phyloP scores from a whole-genome alignment of 2,797 vertebrate genomes.

The Cyclura pinguis region DNA sequence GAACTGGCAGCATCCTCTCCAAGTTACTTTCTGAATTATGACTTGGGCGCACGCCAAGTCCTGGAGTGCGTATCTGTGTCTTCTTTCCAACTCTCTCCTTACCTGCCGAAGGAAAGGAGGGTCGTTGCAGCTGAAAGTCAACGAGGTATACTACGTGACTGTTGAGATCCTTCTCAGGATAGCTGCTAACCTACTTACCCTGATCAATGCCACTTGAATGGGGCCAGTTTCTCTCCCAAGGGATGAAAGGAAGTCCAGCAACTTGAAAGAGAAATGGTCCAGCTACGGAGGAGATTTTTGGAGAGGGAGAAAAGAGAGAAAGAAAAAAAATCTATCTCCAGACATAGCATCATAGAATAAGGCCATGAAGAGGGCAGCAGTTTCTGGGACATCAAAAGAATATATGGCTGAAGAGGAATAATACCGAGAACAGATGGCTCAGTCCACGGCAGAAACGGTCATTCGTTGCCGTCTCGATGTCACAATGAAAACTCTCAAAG shows the following conservation, averaged over 20 bases:
- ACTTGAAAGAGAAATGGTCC: background rate
- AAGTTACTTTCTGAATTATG: background rate
- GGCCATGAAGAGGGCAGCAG: no score
- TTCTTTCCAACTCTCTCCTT: rapidly evolving
- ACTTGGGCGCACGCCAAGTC: rapidly evolving
- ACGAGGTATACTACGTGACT: background rate
- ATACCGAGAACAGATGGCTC: background rate
- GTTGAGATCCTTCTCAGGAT: background rate
- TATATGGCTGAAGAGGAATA: background rate
- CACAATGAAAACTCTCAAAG: no score
- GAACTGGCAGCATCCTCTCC: background rate
- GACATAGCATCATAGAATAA: background rate
- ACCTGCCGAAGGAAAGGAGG: background rate
- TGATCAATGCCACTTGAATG: background rate
- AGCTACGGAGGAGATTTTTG: no score
- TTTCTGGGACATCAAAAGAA: background rate
- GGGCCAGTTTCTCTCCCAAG: no score
- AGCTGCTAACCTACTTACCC: no score
- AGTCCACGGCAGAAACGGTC: background rate
- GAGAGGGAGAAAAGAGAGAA: background rate
- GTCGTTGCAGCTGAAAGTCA: background rate
- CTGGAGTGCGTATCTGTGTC: rapidly evolving
- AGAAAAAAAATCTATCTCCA: background rate
- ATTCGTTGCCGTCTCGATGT: no score
- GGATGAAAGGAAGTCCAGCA: background rate